A percentile compares a stretch with the other conserved stretches of the same genome.
These are phyloP conservation scores for Epinephelus coioides DNA, from an alignment of 2,797 vertebrate genomes.

Conservation along the genomic window DNA sequence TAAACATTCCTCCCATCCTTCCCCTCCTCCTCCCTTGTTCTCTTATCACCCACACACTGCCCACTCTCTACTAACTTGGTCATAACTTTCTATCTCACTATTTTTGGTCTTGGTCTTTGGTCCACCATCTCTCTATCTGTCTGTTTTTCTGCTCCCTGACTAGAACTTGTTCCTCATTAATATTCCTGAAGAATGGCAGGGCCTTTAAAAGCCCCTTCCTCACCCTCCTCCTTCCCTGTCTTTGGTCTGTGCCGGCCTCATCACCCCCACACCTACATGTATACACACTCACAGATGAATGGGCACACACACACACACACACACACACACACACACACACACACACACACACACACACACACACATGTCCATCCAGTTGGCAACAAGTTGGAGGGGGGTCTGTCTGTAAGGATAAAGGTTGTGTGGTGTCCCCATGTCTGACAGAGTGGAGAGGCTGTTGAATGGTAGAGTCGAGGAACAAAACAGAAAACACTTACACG, in stretches of 20 bases:
- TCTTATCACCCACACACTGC: slow-evolving; percentile 34
- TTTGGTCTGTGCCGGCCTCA: slow-evolving; percentile 18
- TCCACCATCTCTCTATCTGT: background rate
- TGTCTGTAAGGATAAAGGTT: slow-evolving; percentile 11
- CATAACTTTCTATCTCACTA: background rate
- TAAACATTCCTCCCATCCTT: slow-evolving; percentile 26
- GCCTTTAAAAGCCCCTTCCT: slow-evolving; percentile 31
- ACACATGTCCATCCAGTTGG: slow-evolving; percentile 11
- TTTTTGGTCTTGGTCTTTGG: background rate
- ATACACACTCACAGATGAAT: slow-evolving; percentile 42
- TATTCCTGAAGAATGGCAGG: slow-evolving; percentile 42
- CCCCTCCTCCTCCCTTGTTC: slow-evolving; percentile 7
- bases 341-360: background rate
- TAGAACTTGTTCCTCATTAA: slow-evolving; percentile 39
- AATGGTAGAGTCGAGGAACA: slow-evolving; percentile 29
- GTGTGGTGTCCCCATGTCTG: slow-evolving; percentile 41
- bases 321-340: background rate
- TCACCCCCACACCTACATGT: slow-evolving; percentile 15
- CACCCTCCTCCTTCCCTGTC: slow-evolving; percentile 9
- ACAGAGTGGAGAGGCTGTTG: slow-evolving; percentile 3
- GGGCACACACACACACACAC: background rate
- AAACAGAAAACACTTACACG: slow-evolving; percentile 44
- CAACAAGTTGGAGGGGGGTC: slow-evolving; percentile 17
- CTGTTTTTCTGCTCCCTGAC: background rate
- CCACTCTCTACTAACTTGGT: slow-evolving; percentile 5